Evolutionary conservation across 1,140 invertebrate species (phyloP), one percentile per base, ranked within the genome.

Genomic region (Eupeodes corollae): DNA sequence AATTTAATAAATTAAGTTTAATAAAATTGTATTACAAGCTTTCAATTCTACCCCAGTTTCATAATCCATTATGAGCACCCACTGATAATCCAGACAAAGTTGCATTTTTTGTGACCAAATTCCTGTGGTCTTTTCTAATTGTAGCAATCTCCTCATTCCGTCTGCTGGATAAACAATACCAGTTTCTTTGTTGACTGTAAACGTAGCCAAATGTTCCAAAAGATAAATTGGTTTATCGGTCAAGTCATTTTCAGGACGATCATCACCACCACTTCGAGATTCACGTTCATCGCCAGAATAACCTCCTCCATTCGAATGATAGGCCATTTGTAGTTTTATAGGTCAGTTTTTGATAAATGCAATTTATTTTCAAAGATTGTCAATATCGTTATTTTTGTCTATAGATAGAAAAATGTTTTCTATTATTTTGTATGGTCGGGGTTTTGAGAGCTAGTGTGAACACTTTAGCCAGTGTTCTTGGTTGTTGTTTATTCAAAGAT

Each of bases 31-130:
- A 44, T 34, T 13, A n/a, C n/a, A n/a, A n/a, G n/a, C 18, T 14
- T 34, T 34, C 9, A 50, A 47, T 74, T 79, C 76, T 75, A 96
- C 91, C 69, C 89, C 91, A 51, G 91, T 94, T 73, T 97, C 92
- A 63, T 91, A 92, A 64, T 98, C 94, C 76, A 98, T 88, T 43
- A 97, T 91, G 16, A 96, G 78, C 46, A 97, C 83, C 83, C 86
- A 89, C 55, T 82, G 82, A 41, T 83, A 78, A 58, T 96, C 91
- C 35, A 98, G 70, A 54, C 86, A 82, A 32, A 98, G 73, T 58
- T 91, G 82, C 89, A 98, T 96, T 67, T 95, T 94, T 73, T 98
- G 95, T 32, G 93, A 98, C 94, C 94, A 99, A 67, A 99, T 98
- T 46, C 76, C 76, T 60, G 67, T 95, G 30, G 89, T 90, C 72